Conservation (phyloP, 2,113 vertebrate genomes). For the Balaenoptera acutorostrata region DNA sequence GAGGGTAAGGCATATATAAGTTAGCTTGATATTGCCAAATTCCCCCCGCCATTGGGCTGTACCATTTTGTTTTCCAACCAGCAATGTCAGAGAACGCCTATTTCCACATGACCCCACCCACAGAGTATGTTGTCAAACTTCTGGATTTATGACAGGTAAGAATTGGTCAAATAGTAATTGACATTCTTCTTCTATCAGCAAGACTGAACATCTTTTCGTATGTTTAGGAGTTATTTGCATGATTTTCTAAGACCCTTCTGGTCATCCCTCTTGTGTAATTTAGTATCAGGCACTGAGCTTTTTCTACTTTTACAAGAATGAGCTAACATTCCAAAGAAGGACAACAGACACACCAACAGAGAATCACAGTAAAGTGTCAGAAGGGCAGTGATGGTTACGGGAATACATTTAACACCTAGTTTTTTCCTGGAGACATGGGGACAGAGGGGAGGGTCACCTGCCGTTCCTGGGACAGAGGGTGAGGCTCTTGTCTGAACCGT, state of each 20-base stretch:
- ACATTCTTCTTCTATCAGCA: neutral
- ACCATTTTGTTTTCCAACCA: neutral
- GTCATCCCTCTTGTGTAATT: neutral
- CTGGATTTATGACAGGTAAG: neutral
- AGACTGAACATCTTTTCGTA: neutral
- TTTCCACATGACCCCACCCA: neutral
- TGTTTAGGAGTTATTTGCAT: neutral
- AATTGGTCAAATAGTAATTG: neutral
- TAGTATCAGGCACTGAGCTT: neutral
- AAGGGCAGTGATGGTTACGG: no score
- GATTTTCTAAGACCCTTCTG: neutral
- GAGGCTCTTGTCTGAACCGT: neutral
- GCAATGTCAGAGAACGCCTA: neutral
- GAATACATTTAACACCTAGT: neutral
- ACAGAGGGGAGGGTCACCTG: neutral
- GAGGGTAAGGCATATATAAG: neutral
- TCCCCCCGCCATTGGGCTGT: neutral
- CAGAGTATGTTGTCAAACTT: neutral
- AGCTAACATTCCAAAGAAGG: neutral
- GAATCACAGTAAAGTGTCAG: neutral
- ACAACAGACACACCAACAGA: neutral
- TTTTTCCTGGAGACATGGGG: neutral
- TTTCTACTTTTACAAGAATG: neutral
- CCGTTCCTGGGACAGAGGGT: fast-evolving
- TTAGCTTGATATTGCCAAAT: neutral